These are phyloP conservation scores for Neolamprologus sp. DNA, from an alignment of 2,113 vertebrate species.

Conservation along the genomic window DNA sequence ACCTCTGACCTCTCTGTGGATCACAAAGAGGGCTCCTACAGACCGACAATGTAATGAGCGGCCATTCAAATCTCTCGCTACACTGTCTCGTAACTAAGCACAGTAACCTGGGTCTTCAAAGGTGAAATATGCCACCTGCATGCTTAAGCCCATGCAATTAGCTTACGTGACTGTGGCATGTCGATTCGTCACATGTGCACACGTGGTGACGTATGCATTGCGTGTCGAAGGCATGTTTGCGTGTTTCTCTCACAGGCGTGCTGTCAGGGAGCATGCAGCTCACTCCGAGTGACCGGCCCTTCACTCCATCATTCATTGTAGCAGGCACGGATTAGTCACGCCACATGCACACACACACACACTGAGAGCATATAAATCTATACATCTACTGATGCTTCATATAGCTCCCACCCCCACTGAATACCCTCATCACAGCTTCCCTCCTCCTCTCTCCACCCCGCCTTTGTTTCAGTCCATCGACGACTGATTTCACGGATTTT, in stretches of 20 bases:
- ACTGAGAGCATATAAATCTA: constrained; percentile 1
- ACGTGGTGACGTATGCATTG: constrained; percentile 13
- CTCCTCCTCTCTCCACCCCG: background rate
- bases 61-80: background rate
- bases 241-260: constrained; percentile 43
- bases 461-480: constrained; percentile 8
- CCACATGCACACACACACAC: constrained; percentile 13
- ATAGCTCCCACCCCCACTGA: background rate
- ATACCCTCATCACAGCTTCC: constrained; percentile 3
- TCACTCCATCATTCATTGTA: constrained; percentile 44
- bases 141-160: constrained; percentile 4
- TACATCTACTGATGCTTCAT: background rate
- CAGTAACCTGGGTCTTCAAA: background rate
- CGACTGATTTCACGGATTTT: constrained; percentile 1
- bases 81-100: background rate
- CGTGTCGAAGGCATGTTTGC: constrained; percentile 54
- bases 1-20: background rate
- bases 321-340: constrained; percentile 54
- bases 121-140: background rate
- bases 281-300: constrained; percentile 51
- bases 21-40: background rate
- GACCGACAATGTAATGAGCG: background rate
- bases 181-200: constrained; percentile 33
- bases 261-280: constrained; percentile 56
- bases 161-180: constrained; percentile 9